Base-by-base conservation (phyloP, 2,113 vertebrate species). In the Leptodactylus fuscus region DNA sequence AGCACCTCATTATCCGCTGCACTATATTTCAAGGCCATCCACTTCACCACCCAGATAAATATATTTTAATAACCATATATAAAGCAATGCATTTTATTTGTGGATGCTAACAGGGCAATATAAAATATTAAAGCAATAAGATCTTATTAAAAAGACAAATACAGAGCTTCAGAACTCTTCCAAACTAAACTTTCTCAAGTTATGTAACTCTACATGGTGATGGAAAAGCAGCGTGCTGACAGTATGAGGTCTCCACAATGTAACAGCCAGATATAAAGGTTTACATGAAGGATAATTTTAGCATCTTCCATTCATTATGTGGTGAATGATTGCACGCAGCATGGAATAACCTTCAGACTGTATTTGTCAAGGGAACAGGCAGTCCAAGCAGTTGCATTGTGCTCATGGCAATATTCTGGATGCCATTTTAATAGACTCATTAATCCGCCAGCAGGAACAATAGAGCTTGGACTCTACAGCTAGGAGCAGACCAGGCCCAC, bases 321-420 rank as follows among this genome's bases (percentile, higher is more conserved):
- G 70, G 38, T 75, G 36, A 48, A 46, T 20, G 55, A 83, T 75
- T 34, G 36, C 70, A 38, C 24, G 44, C n/a, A 34, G 82, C 48
- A 74, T 22, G 58, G 48, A 82, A 74, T 44, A 83, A 74, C 49
- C 24, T 83, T 83, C 81, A 71, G 29, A 69, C 10, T 69, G 32
- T 44, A 73, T 83, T 83, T 75, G 53, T 62, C 71, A 62, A 62
- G 51, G 36, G 51, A 46, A 5, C 53, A 41, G n/a, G 10, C 81
- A 44, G 16, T 20, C 22, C 18, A 48, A 51, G 41, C 18, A 75
- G 32, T 51, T 60, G 34, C 48, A 75, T n/a, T 24, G 4, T 34
- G 81, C 81, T 60, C 13, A 22, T 75, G 38, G 82, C 81, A 74
- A 75, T 74, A 83, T 20, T 75, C 13, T 60, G 38, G 70, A 83